These are phyloP conservation scores for Ammodramus savannarum DNA, from an alignment of 2,113 vertebrate species.

Conservation along the genomic window DNA sequence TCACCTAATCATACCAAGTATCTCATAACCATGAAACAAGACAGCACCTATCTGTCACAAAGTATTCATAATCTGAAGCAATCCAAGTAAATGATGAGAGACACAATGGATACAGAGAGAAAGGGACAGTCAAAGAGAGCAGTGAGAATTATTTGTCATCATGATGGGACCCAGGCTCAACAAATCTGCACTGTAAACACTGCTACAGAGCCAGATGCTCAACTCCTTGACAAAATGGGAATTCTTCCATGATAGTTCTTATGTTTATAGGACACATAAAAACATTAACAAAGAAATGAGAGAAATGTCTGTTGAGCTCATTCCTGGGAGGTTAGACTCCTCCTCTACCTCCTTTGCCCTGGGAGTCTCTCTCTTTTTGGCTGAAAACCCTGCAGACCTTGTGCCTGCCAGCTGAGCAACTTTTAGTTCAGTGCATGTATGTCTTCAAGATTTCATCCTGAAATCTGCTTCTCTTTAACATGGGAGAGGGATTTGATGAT, in stretches of 20 bases:
- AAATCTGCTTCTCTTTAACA: neutral
- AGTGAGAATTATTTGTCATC: neutral
- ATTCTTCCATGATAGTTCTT: neutral
- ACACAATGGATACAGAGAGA: neutral
- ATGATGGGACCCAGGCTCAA: neutral
- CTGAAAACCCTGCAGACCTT: neutral
- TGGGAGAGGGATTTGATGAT: neutral
- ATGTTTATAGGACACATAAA: neutral
- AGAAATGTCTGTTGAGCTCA: neutral
- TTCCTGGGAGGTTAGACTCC: neutral
- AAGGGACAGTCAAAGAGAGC: neutral
- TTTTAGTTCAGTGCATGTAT: neutral
- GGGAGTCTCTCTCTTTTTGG: neutral
- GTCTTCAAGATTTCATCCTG: neutral
- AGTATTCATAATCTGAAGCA: neutral
- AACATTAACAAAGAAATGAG: neutral
- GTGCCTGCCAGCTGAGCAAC: neutral
- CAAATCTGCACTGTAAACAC: neutral
- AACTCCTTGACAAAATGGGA: neutral
- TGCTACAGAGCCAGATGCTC: neutral
- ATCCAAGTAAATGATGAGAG: neutral
- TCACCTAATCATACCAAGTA: neutral
- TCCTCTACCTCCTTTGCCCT: neutral
- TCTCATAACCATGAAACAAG: neutral
- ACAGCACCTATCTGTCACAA: neutral